Percentiles rank a stretch among this genome's conserved stretches.
Evolutionary conservation across 2,797 vertebrate genomes (phyloP).

Genomic region (Lycodopsis pacificus): DNA sequence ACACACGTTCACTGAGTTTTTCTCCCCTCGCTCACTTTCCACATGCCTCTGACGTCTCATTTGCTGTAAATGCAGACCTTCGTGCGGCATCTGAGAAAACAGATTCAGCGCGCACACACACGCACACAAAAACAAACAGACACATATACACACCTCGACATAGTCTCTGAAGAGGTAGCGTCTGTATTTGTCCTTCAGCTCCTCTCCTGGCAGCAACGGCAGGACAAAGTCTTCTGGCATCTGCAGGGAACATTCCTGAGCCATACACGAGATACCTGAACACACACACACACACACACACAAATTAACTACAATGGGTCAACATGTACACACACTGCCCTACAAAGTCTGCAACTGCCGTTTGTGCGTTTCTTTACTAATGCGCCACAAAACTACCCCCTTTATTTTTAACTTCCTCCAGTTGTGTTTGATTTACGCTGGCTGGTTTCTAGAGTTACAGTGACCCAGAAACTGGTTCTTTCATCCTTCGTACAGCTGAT

Average conservation of each 20-base stretch:
- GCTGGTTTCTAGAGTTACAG: constrained; percentile 39
- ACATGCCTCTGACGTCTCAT: constrained; percentile 1
- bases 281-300: constrained; percentile 8
- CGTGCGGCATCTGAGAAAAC: constrained; percentile 17
- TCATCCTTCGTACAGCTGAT: constrained; percentile 41
- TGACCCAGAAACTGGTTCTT: constrained; percentile 43
- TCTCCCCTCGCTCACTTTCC: constrained; percentile 6
- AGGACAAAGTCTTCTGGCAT: constrained; percentile 98
- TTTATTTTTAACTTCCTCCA: too few relatives aligned
- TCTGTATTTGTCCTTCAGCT: constrained; percentile 98
- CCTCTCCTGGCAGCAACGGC: constrained; percentile 94
- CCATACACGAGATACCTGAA: constrained; percentile 97
- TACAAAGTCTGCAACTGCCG: background rate
- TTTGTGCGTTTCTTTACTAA: background rate
- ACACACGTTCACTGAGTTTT: background rate
- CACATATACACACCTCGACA: constrained; percentile 87
- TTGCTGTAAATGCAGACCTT: constrained; percentile 13
- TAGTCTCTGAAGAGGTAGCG: constrained; percentile 99
- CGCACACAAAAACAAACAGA: constrained; percentile 5
- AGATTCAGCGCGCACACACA: background rate
- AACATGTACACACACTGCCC: background rate
- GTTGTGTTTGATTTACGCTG: constrained; percentile 4
- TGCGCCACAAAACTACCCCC: background rate
- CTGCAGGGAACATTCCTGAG: constrained; percentile 96
- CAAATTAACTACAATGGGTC: background rate